phyloP scores from a whole-genome alignment of 2,797 vertebrate species.

The Myiotriccus ornatus region DNA sequence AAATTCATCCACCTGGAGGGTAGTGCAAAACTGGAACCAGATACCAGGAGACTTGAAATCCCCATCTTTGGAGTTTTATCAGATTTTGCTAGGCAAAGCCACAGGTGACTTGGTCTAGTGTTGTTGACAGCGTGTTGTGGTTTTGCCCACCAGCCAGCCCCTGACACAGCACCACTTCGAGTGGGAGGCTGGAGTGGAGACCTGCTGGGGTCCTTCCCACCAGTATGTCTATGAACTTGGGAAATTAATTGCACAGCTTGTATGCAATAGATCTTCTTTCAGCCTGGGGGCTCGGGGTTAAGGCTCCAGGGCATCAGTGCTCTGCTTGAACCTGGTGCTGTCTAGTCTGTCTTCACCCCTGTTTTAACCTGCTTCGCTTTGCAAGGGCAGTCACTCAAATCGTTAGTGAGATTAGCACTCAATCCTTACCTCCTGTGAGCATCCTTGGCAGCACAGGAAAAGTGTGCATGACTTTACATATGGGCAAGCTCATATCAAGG shows the following conservation, averaged over 20 bases:
- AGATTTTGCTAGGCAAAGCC: background rate
- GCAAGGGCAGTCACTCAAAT: background rate
- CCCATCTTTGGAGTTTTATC: background rate
- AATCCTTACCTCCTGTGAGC: background rate
- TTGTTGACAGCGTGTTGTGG: background rate
- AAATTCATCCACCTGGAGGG: background rate
- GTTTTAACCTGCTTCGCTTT: background rate
- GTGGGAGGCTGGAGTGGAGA: background rate
- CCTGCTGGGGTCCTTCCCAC: background rate
- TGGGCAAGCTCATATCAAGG: background rate
- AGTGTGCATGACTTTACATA: background rate
- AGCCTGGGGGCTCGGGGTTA: background rate
- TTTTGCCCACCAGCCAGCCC: too few species aligned
- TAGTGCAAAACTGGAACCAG: background rate
- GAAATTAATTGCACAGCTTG: background rate
- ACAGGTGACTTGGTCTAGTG: background rate
- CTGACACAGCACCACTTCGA: background rate
- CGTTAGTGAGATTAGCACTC: background rate
- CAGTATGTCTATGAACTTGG: background rate
- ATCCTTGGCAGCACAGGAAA: background rate
- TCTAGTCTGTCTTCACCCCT: background rate
- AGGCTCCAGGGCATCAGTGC: background rate
- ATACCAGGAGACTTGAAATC: rapidly evolving
- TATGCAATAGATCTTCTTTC: background rate
- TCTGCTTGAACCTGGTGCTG: background rate